These are phyloP conservation scores for Trichonephila inaurata DNA, from an alignment of 1,140 invertebrate species.

Conservation along the genomic window DNA sequence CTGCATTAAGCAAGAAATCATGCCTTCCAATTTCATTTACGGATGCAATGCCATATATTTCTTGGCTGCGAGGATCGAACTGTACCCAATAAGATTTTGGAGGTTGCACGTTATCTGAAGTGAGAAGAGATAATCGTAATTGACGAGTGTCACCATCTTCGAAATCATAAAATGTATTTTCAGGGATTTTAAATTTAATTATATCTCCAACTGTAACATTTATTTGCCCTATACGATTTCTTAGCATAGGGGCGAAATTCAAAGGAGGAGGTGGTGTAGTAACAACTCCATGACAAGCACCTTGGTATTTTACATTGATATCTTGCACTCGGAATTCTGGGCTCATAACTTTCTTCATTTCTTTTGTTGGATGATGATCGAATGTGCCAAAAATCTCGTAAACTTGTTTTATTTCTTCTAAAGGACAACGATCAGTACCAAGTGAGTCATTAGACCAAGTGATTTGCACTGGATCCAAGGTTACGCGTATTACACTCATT, in stretches of 20 bases:
- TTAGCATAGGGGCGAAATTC: conserved; percentile 87
- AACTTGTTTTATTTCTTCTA: conserved; percentile 82
- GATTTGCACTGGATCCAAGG: conserved; percentile 80
- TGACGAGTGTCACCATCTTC: conserved; percentile 89
- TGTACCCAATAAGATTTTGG: conserved; percentile 89
- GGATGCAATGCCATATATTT: conserved; percentile 92
- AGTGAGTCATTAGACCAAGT: conserved; percentile 94
- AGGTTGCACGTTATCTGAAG: conserved; percentile 86
- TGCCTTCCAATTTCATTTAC: conserved; percentile 87
- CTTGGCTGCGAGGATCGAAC: conserved; percentile 92
- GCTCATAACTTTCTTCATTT: conserved; percentile 77
- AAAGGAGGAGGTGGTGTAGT: conserved; percentile 69
- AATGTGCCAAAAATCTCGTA: conserved; percentile 83
- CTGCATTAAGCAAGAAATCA: conserved; percentile 88
- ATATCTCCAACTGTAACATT: conserved; percentile 89
- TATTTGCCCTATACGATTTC: conserved; percentile 91
- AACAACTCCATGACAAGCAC: conserved; percentile 74
- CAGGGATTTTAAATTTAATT: conserved; percentile 87
- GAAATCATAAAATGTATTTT: conserved; percentile 94
- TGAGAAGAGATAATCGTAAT: conserved; percentile 88
- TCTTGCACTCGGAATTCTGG: conserved; percentile 78
- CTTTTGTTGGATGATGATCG: conserved; percentile 77
- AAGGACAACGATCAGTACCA: conserved; percentile 82
- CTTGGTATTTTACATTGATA: conserved; percentile 76
- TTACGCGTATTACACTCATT: conserved; percentile 86